These are phyloP conservation scores for Pelmatolapia mariae DNA, from an alignment of 2,113 vertebrate species.

Conservation along the genomic window DNA sequence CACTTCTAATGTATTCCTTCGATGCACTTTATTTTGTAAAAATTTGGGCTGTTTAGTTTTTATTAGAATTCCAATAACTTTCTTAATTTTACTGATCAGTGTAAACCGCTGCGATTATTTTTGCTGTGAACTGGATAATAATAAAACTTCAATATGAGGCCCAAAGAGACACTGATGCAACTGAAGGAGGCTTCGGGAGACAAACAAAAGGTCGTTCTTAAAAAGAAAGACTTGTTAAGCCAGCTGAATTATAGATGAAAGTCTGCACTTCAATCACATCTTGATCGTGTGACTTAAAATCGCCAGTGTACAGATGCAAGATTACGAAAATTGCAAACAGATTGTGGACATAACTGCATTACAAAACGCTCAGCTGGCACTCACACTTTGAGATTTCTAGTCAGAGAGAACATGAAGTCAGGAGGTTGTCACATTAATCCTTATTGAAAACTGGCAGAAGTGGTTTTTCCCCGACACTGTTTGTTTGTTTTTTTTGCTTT, in stretches of 20 bases:
- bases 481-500: not conserved
- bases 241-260: not conserved
- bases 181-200: not conserved
- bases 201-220: not conserved
- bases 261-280: not conserved
- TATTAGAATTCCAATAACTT: not conserved
- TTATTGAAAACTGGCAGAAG: not conserved
- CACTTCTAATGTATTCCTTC: fast-evolving
- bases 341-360: not conserved
- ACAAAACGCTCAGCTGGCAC: not conserved
- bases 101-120: not conserved
- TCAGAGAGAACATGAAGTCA: not conserved
- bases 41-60: not conserved
- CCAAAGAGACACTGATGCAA: not conserved
- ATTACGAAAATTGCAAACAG: not conserved
- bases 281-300: not conserved
- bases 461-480: not conserved
- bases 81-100: not conserved
- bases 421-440: not conserved
- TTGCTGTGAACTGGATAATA: not conserved
- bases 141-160: not conserved
- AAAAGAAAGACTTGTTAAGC: not conserved
- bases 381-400: not conserved
- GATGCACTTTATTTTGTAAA: not conserved
- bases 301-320: not conserved